Conservation (phyloP, 2,797 vertebrate species). For the Pangasius sanitwongsei region DNA sequence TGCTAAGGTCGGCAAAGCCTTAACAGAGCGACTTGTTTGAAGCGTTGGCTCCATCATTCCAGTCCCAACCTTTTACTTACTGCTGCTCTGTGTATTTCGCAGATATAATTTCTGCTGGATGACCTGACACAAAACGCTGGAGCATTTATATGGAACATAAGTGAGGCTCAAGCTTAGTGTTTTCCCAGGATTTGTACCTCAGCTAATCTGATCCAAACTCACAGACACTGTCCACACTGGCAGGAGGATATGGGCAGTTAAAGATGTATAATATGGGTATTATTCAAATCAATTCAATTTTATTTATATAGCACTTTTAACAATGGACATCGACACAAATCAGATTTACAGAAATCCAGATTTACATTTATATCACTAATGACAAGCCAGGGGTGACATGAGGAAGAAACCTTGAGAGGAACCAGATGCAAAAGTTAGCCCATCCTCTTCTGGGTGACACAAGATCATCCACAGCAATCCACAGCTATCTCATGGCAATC, state of each 20-base stretch:
- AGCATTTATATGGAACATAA: background rate
- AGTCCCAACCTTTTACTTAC: background rate
- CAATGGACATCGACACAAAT: too few species aligned
- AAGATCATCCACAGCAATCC: background rate
- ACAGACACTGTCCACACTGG: background rate
- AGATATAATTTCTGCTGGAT: background rate
- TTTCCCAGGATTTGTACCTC: background rate
- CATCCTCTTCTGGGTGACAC: background rate
- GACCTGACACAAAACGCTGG: background rate
- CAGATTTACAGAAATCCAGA: too few species aligned
- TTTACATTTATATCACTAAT: too few species aligned
- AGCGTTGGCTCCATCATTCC: background rate
- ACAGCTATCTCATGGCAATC: background rate
- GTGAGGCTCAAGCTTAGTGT: background rate
- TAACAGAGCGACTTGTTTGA: background rate
- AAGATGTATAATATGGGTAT: too few species aligned
- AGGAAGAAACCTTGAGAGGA: too few species aligned
- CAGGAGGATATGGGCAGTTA: too few species aligned
- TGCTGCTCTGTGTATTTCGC: background rate
- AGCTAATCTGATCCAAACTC: background rate
- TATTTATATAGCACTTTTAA: too few species aligned
- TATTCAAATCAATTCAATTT: background rate
- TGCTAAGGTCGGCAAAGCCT: background rate
- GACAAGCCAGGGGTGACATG: too few species aligned
- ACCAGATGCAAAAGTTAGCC: too few species aligned